A percentile compares a stretch with the other conserved stretches of the same genome.
Evolutionary conservation across 2,888 invertebrate species (phyloP).

Genomic region (Trissolcus japonicus): DNA sequence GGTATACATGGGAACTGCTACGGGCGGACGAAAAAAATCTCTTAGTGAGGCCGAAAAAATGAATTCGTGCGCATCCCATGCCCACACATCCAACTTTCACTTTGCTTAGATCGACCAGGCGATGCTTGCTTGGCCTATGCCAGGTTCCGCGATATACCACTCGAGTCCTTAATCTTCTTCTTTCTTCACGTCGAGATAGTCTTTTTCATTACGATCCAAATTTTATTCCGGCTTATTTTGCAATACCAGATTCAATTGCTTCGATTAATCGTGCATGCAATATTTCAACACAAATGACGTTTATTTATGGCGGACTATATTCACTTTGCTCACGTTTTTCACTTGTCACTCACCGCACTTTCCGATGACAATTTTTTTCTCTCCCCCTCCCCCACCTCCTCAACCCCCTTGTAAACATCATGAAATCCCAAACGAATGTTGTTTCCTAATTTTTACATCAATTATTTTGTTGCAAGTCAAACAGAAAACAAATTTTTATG

Average conservation of each 20-base stretch:
- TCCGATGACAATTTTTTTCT: constrained; percentile 27
- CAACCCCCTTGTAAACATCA: not conserved
- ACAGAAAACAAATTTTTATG: too few species aligned
- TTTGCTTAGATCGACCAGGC: constrained; percentile 72
- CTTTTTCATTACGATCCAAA: constrained; percentile 57
- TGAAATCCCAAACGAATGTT: too few species aligned
- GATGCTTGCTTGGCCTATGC: constrained; percentile 59
- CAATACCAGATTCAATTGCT: constrained; percentile 52
- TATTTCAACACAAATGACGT: constrained; percentile 54
- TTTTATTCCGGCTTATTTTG: constrained; percentile 54
- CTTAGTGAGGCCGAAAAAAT: constrained; percentile 74
- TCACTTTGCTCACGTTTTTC: constrained; percentile 45
- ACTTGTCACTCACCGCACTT: constrained; percentile 26
- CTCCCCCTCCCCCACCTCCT: too few species aligned
- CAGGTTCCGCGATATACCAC: constrained; percentile 62
- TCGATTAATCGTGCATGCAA: constrained; percentile 48
- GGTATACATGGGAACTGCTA: constrained; percentile 73
- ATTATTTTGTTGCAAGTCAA: too few species aligned
- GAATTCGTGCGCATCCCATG: constrained; percentile 77
- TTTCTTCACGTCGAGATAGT: constrained; percentile 57
- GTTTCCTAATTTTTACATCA: too few species aligned
- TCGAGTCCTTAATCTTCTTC: constrained; percentile 59
- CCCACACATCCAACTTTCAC: constrained; percentile 77
- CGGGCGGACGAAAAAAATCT: constrained; percentile 60
- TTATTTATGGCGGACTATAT: constrained; percentile 45